Conservation (phyloP, 2,888 invertebrate species). For the Heliconius erato region DNA sequence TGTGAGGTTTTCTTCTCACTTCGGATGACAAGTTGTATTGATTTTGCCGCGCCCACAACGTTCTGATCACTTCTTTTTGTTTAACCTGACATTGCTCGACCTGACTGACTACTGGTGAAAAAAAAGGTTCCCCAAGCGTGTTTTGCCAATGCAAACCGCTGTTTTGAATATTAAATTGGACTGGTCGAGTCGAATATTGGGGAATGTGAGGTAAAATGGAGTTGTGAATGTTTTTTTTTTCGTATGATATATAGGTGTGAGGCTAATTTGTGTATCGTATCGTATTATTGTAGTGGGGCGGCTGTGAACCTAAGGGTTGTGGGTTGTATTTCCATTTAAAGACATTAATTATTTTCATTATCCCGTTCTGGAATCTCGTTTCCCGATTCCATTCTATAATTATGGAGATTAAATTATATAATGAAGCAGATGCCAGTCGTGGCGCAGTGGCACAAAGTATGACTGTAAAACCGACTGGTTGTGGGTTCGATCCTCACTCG, state of each 20-base stretch:
- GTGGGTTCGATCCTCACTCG: no score
- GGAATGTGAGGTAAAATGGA: not conserved
- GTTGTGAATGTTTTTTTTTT: not conserved
- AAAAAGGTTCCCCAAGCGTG: not conserved
- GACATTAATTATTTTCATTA: not conserved
- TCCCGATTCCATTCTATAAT: no score
- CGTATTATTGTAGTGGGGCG: not conserved
- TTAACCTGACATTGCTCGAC: conserved; percentile 5
- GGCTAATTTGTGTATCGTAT: not conserved
- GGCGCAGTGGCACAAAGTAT: no score
- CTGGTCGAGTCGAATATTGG: not conserved
- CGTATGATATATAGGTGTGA: not conserved
- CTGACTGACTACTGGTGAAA: conserved; percentile 1
- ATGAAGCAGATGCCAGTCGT: no score
- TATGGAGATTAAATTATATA: no score
- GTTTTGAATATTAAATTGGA: conserved; percentile 9
- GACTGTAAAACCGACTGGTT: no score
- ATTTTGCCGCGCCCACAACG: conserved; percentile 37
- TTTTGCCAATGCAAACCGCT: not conserved
- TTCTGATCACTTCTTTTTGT: conserved; percentile 16
- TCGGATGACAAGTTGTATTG: conserved; percentile 35
- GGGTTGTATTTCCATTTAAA: not conserved
- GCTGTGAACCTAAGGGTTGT: not conserved
- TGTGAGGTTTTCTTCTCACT: conserved; percentile 26
- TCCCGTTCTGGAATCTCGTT: no score